These are phyloP conservation scores for Theropithecus gelada DNA, from an alignment of 2,113 vertebrate genomes.

Conservation along the genomic window DNA sequence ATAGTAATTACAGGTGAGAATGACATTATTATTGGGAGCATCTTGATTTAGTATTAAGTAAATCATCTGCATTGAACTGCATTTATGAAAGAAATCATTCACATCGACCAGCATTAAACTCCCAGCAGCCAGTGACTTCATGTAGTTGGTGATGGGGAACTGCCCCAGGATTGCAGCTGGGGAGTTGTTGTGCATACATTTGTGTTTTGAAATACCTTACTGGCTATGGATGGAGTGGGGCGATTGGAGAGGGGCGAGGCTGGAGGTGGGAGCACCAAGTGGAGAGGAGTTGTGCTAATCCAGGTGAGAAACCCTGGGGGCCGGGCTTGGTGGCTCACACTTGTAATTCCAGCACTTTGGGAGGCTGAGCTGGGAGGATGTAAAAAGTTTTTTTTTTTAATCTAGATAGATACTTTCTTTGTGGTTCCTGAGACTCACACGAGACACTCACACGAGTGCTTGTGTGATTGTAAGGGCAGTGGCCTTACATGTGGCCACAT, in stretches of 20 bases:
- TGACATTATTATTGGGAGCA: not conserved
- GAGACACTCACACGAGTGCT: too few relatives aligned
- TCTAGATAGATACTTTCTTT: too few relatives aligned
- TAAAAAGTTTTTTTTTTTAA: too few relatives aligned
- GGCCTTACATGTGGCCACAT: fast-evolving
- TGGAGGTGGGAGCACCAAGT: not conserved
- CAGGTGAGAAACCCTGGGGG: not conserved
- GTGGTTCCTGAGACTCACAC: too few relatives aligned
- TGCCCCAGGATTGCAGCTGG: not conserved
- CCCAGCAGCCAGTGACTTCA: not conserved
- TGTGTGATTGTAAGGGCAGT: not conserved
- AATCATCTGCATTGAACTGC: not conserved
- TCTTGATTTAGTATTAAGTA: not conserved
- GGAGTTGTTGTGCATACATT: fast-evolving
- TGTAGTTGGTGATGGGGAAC: not conserved
- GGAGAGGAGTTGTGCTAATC: not conserved
- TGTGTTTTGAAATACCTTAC: not conserved
- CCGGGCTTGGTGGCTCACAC: too few relatives aligned
- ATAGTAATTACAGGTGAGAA: not conserved
- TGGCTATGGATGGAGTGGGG: not conserved
- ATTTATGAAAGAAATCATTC: not conserved
- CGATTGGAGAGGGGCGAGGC: not conserved
- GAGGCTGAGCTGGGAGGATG: too few relatives aligned
- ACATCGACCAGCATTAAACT: not conserved
- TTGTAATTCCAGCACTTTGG: too few relatives aligned